These are phyloP conservation scores for Limonius californicus DNA, from an alignment of 1,140 invertebrate species.

Conservation along the genomic window DNA sequence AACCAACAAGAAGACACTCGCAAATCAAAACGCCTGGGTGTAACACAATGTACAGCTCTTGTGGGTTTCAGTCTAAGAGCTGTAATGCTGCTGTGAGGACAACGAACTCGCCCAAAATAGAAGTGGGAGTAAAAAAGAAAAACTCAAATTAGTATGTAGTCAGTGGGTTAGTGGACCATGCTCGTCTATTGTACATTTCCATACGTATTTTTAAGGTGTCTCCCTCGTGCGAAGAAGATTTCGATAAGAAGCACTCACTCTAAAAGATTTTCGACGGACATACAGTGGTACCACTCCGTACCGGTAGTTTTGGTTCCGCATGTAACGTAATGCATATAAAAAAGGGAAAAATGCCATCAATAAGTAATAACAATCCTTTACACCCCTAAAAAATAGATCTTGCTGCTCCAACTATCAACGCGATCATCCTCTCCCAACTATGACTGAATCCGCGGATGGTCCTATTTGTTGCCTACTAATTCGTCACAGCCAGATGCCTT, in stretches of 20 bases:
- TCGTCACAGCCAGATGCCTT: no score
- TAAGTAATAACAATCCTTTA: no score
- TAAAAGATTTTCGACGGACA: conserved; percentile 4
- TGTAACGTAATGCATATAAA: no score
- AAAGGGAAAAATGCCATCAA: no score
- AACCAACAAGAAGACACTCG: no score
- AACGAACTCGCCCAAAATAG: conserved; percentile 32
- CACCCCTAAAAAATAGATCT: no score
- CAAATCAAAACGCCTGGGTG: no score
- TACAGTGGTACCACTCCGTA: conserved; percentile 16
- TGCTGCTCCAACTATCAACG: no score
- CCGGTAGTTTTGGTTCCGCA: not conserved
- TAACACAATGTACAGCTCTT: not conserved
- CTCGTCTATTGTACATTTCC: conserved; percentile 33
- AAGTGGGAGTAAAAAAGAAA: conserved; percentile 31
- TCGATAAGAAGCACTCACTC: not conserved
- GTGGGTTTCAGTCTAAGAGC: not conserved
- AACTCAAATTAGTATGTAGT: conserved; percentile 35
- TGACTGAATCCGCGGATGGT: no score
- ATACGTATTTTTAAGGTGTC: conserved; percentile 20
- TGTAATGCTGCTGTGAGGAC: conserved; percentile 24
- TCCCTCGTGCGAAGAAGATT: not conserved
- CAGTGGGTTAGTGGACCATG: conserved; percentile 41
- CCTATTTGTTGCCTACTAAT: no score
- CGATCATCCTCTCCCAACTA: no score